Conservation (phyloP, 2,888 invertebrate genomes). For the Chorisops tibialis region DNA sequence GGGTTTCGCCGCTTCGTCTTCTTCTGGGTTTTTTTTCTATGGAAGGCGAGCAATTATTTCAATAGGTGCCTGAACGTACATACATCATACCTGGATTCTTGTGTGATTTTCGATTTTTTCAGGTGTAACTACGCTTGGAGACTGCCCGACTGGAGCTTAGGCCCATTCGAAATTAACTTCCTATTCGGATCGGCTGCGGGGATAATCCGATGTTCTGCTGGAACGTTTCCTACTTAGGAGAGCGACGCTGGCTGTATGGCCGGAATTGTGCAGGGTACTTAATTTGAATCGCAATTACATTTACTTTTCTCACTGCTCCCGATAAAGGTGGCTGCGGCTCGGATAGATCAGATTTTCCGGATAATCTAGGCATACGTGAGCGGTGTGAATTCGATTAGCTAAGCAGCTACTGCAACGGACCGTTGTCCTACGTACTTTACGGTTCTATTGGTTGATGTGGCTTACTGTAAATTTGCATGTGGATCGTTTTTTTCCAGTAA, state of each 20-base stretch:
- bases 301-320: background rate
- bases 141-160: too few relatives aligned
- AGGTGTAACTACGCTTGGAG: background rate
- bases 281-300: conserved; percentile 18
- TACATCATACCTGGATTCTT: too few relatives aligned
- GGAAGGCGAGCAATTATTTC: too few relatives aligned
- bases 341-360: conserved; percentile 12
- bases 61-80: too few relatives aligned
- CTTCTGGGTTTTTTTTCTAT: too few relatives aligned
- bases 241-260: background rate
- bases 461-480: conserved; percentile 20
- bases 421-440: conserved; percentile 26
- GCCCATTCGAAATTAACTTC: conserved; percentile 14
- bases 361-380: conserved; percentile 19
- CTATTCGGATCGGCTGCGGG: conserved; percentile 9
- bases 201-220: conserved; percentile 19
- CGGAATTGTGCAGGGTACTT: conserved; percentile 9
- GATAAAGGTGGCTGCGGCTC: conserved; percentile 5
- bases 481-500: conserved; percentile 1
- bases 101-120: conserved; percentile 16
- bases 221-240: conserved; percentile 21
- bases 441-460: conserved; percentile 12
- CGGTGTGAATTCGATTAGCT: conserved; percentile 6
- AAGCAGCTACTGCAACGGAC: conserved; percentile 4
- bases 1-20: background rate